A percentile compares a stretch with the other conserved stretches of the same genome.
phyloP scores from a whole-genome alignment of 2,888 invertebrate genomes.

The Lithophane socia region DNA sequence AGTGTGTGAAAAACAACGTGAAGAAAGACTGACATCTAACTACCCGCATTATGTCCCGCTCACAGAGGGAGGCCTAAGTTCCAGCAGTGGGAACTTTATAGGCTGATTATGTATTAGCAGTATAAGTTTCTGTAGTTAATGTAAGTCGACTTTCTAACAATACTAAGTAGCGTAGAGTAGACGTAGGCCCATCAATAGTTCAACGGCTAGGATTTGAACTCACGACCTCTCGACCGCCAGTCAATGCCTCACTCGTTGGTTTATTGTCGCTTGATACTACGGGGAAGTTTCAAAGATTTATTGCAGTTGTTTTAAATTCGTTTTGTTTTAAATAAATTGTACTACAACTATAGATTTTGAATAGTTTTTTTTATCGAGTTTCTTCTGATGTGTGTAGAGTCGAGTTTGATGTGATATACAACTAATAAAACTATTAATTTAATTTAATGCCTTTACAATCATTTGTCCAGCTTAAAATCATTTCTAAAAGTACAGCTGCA shows the following conservation, averaged over 20 bases:
- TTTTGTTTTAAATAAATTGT: slow-evolving; percentile 25
- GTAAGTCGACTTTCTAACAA: slow-evolving; percentile 24
- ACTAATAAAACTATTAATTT: not conserved
- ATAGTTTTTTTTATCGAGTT: not conserved
- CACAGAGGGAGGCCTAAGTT: too few relatives aligned
- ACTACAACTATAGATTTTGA: not conserved
- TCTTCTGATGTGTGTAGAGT: too few relatives aligned
- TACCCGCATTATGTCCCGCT: too few relatives aligned
- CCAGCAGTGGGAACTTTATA: too few relatives aligned
- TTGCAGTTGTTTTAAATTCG: slow-evolving; percentile 22
- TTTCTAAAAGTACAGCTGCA: not conserved
- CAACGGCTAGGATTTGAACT: slow-evolving; percentile 59
- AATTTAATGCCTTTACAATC: not conserved
- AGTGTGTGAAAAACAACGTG: not conserved
- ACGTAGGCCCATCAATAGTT: slow-evolving; percentile 57
- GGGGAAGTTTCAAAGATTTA: slow-evolving; percentile 36
- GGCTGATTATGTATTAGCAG: not conserved
- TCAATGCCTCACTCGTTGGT: slow-evolving; percentile 51
- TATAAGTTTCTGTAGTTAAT: not conserved
- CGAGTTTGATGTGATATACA: not conserved
- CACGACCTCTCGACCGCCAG: slow-evolving; percentile 57
- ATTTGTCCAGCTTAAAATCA: not conserved
- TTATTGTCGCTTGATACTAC: slow-evolving; percentile 54
- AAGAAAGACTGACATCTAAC: too few relatives aligned
- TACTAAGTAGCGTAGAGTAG: slow-evolving; percentile 22